Base-by-base conservation (phyloP, 2,888 invertebrate species). In the Heliconius hortense region DNA sequence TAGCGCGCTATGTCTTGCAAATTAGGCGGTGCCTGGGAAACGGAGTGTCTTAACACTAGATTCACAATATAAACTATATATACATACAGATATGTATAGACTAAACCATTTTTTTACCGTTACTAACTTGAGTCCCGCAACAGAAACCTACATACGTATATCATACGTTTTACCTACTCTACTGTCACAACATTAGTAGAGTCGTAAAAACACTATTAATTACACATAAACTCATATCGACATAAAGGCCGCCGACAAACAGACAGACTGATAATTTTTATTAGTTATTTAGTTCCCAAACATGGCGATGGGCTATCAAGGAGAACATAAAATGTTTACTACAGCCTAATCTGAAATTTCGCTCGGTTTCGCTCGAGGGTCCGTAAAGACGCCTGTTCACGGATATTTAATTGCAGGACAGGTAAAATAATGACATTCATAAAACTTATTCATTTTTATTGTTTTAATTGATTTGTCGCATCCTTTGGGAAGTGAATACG, bases 291-390 rank as follows among this genome's bases (percentile, higher is more conserved):
- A 69, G 69, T 74, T 70, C 71, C 74, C 31, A 69, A 77, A 77
- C 72, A 69, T 53, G 74, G 59, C 72, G 78, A 71, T 74, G 68
- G 74, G 77, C 78, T 79, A 81, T 75, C 82, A 81, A 82, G 80
- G 70, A 70, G 79, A 43, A 85, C 86, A 87, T 90, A 84, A 90
- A 90, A 86, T 56, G 79, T 91, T 93, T 89, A 93, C 85, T 88
- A 85, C 89, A 81, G 82, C 83, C 88, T 90, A 90, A 93, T 93
- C 92, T 91, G 56, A 87, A 90, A 88, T 90, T 93, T 93, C 83
- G 93, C 93, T 85, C 84, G 88, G 87, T 90, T 92, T 92, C 87
- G 91, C 91, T 82, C 83, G 21, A 48, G 66, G 71, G 43, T 21
- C 15, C 43, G 35, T 60, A 71, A 71, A 26, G 60, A 39, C 60